phyloP scores from a whole-genome alignment of 2,888 invertebrate genomes.

The Anthophora plumipes region DNA sequence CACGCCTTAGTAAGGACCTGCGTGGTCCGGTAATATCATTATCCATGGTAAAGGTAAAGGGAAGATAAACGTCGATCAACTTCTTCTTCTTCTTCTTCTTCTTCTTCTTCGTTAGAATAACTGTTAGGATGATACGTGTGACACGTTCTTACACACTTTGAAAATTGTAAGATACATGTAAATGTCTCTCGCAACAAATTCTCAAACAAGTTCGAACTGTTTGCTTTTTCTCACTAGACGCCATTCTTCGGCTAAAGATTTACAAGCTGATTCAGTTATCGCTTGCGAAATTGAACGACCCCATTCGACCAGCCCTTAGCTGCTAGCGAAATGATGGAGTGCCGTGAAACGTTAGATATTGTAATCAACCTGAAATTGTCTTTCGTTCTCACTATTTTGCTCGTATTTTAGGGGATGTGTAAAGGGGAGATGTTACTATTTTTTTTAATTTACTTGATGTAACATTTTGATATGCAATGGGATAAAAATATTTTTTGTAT shows the following conservation, averaged over 20 bases:
- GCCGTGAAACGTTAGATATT: background rate
- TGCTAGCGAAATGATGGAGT: conserved; percentile 26
- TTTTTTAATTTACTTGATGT: background rate
- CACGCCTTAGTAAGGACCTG: conserved; percentile 12
- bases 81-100: background rate
- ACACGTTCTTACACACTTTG: conserved; percentile 19
- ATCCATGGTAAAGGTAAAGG: conserved; percentile 62
- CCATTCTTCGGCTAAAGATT: conserved; percentile 25
- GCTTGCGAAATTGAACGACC: conserved; percentile 33
- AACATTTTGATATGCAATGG: too few species aligned
- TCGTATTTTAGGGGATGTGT: background rate
- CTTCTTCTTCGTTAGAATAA: too few species aligned
- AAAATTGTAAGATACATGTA: conserved; percentile 27
- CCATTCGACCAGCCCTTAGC: conserved; percentile 8
- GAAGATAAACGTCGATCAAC: conserved; percentile 58
- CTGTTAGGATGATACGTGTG: conserved; percentile 1
- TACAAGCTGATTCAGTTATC: conserved; percentile 46
- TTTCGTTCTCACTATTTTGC: background rate
- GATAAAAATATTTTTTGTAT: too few species aligned
- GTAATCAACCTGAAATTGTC: background rate
- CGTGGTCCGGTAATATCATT: conserved; percentile 64
- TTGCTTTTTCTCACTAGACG: conserved; percentile 8
- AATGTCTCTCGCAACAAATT: conserved; percentile 14
- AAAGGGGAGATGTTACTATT: background rate
- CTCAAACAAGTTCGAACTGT: conserved; percentile 31